Conservation (phyloP, 2,888 invertebrate species). For the Phalangium opilio region DNA sequence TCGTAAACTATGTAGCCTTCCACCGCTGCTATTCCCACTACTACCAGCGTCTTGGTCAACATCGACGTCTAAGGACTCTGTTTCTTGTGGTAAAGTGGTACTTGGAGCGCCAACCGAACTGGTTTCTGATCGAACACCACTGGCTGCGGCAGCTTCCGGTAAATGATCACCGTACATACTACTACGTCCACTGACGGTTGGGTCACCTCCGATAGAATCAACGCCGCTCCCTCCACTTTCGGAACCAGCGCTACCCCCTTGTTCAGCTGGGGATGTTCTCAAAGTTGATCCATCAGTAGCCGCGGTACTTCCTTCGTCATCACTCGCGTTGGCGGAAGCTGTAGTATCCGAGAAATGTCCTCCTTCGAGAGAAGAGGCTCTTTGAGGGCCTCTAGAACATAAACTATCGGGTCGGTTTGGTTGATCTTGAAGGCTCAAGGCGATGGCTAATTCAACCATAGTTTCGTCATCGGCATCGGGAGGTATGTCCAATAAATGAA, state of each 20-base stretch:
- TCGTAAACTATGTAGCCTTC: conserved; percentile 46
- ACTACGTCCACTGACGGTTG: conserved; percentile 74
- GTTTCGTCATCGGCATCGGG: conserved; percentile 94
- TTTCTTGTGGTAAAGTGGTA: conserved; percentile 24
- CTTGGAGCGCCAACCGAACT: conserved; percentile 39
- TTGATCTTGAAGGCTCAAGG: conserved; percentile 59
- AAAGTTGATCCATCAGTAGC: conserved; percentile 87
- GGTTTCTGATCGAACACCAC: conserved; percentile 41
- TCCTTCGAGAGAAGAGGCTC: conserved; percentile 29
- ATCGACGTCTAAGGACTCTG: conserved; percentile 27
- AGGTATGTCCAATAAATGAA: conserved; percentile 64
- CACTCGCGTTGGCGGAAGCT: conserved; percentile 74
- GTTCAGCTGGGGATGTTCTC: conserved; percentile 66
- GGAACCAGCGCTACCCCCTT: conserved; percentile 53
- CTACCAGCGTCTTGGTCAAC: conserved; percentile 25
- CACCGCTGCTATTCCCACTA: conserved; percentile 7
- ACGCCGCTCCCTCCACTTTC: conserved; percentile 85
- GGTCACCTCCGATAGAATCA: conserved; percentile 68
- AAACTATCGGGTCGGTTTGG: conserved; percentile 13
- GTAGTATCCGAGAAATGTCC: conserved; percentile 63
- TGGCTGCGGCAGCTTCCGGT: conserved; percentile 35
- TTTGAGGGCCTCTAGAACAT: conserved; percentile 15
- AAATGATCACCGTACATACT: conserved; percentile 70
- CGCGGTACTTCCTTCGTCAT: conserved; percentile 87
- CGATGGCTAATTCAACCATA: conserved; percentile 91